Conservation (phyloP, 35 echinoderm and acorn worm species). For the Ophioderma brevispina region DNA sequence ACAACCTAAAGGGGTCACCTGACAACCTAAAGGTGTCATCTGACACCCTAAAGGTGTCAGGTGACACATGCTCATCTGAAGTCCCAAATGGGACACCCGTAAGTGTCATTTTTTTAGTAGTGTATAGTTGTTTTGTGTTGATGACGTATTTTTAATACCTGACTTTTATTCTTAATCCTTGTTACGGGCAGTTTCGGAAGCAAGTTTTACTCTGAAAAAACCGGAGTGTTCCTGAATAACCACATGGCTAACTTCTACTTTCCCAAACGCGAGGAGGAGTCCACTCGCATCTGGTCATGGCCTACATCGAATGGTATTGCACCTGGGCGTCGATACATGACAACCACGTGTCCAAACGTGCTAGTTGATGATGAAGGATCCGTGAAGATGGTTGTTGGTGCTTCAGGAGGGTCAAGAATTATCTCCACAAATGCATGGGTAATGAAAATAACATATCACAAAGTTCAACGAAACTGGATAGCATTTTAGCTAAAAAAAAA, state of each 20-base stretch:
- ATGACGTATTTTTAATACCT: background rate
- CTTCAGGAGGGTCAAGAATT: slow-evolving; percentile 61
- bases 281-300: background rate
- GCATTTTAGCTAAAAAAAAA: too few relatives aligned
- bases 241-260: slow-evolving; percentile 62
- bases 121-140: background rate
- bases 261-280: background rate
- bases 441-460: too few relatives aligned
- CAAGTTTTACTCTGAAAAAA: slow-evolving; percentile 28
- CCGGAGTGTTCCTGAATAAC: slow-evolving; percentile 67
- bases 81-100: too few relatives aligned
- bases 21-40: too few relatives aligned
- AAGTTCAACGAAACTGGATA: too few relatives aligned
- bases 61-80: too few relatives aligned
- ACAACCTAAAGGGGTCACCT: too few relatives aligned
- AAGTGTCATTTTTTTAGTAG: background rate
- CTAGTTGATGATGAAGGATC: slow-evolving; percentile 25
- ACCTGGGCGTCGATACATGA: slow-evolving; percentile 40
- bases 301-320: slow-evolving; percentile 24
- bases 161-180: background rate
- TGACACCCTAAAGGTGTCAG: too few relatives aligned
- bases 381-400: slow-evolving; percentile 55
- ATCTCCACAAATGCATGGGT: slow-evolving; percentile 62
- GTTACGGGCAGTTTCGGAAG: slow-evolving; percentile 77
- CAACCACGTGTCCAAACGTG: slow-evolving; percentile 42